Evolutionary conservation across 2,888 invertebrate genomes (phyloP), one percentile per base, ranked within the genome.

Genomic region (Odontothrips loti): DNA sequence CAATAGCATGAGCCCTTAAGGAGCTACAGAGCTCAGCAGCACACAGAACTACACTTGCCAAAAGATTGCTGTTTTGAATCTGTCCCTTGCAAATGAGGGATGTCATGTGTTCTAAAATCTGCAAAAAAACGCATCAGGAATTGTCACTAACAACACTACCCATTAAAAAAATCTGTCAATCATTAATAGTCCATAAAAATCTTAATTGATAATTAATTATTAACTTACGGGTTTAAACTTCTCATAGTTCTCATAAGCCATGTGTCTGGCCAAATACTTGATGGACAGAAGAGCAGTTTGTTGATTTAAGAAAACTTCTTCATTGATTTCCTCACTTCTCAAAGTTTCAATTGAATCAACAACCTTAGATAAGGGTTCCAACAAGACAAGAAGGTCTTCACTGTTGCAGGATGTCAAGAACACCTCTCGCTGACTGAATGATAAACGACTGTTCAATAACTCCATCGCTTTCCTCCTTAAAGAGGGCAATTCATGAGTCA

Each of bases 391-490:
- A 15, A 95, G 86, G 80, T 90, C 85, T 0, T 87, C 86, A 17
- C 88, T 87, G 58, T 89, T 88, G 8, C 91, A 90, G 80, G 68
- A 75, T 27, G 68, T 23, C 23, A 75, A 27, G 27, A 75, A 75
- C 23, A 27, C 27, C 23, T 75, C 68, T 27, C 68, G 68, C 23
- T 75, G 8, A 81, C 63, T 34, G n/a, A 68, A 15, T 83, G 94
- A 93, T 11, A 98, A 89, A 87, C 96, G 95, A 12, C 91, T 90
- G 85, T 95, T 96, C 0, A 98, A 88, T 68, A 98, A 87, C 85
- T 98, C 97, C 88, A 98, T 90, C 0, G 95, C 92, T 86, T 96
- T 94, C 82, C 93, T 90, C 83, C 93, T 91, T 0, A 98, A 93
- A 10, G 92, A 91, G 20, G 91, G 87, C 34, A 94, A 86, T 68